These are phyloP conservation scores for Lycodopsis pacificus DNA, from an alignment of 2,797 vertebrate genomes.

Conservation along the genomic window DNA sequence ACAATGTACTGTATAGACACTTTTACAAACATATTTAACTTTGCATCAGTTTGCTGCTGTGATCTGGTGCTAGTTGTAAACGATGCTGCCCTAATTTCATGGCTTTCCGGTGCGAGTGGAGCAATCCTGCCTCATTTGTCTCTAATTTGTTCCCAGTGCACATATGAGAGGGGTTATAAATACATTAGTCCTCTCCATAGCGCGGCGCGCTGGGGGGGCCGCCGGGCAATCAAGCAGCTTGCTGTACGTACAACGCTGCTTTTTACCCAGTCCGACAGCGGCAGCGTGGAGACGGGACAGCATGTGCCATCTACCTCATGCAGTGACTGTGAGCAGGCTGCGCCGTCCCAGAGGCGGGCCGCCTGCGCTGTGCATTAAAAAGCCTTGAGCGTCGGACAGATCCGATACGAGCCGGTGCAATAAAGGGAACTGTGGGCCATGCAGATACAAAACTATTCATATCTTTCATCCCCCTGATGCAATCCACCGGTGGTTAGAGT, in stretches of 20 bases:
- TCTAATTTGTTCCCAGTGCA: slow-evolving; percentile 78
- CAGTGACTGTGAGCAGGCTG: slow-evolving; percentile 56
- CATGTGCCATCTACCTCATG: slow-evolving; percentile 53
- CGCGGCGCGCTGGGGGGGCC: slow-evolving; percentile 58
- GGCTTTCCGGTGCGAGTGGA: slow-evolving; percentile 63
- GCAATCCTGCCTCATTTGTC: slow-evolving; percentile 76
- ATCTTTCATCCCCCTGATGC: slow-evolving; percentile 68
- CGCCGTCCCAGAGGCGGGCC: slow-evolving; percentile 48
- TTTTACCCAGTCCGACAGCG: slow-evolving; percentile 43
- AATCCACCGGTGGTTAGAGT: slow-evolving; percentile 75
- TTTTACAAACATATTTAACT: slow-evolving; percentile 62
- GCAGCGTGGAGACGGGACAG: slow-evolving; percentile 36
- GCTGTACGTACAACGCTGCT: slow-evolving; percentile 37
- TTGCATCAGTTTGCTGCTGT: slow-evolving; percentile 65
- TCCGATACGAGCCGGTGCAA: slow-evolving; percentile 43
- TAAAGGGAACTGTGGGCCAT: slow-evolving; percentile 39
- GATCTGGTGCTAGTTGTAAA: slow-evolving; percentile 65
- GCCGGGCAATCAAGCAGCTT: slow-evolving; percentile 62
- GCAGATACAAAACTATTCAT: slow-evolving; percentile 52
- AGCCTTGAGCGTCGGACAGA: slow-evolving; percentile 55
- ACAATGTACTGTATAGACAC: slow-evolving; percentile 29
- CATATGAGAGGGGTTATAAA: slow-evolving; percentile 79
- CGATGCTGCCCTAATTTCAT: slow-evolving; percentile 71
- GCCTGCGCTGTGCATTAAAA: slow-evolving; percentile 45
- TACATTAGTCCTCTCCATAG: slow-evolving; percentile 72